Conservation (phyloP, 2,888 invertebrate species). For the Molanna angustata region DNA sequence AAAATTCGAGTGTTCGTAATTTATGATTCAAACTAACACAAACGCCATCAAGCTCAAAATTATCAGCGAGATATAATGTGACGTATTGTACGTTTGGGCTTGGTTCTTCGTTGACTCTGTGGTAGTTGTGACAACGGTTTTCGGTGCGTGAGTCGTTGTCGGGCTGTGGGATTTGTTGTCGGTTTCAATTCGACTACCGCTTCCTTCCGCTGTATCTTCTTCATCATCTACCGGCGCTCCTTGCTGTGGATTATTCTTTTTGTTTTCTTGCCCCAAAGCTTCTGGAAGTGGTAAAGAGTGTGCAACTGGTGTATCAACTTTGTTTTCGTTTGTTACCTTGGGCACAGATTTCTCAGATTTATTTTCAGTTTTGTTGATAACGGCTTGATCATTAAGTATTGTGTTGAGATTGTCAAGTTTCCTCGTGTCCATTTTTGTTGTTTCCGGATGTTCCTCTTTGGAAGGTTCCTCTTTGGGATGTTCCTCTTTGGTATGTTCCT, state of each 20-base stretch:
- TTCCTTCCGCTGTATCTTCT: constrained; percentile 30
- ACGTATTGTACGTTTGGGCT: no score
- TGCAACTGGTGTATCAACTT: constrained; percentile 12
- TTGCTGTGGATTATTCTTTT: constrained; percentile 19
- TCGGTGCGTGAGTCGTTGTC: constrained; percentile 12
- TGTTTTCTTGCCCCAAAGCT: constrained; percentile 30
- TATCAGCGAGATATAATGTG: no score
- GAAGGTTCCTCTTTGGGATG: neutral
- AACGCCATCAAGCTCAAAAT: no score
- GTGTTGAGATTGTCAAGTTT: constrained; percentile 1
- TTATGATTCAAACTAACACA: no score
- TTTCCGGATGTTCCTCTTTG: neutral
- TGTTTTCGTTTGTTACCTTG: constrained; percentile 2
- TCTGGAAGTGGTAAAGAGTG: constrained; percentile 27
- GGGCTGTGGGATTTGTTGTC: constrained; percentile 17
- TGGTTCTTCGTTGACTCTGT: constrained; percentile 13
- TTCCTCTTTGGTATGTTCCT: neutral
- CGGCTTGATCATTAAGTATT: constrained; percentile 6
- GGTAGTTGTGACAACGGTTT: constrained; percentile 18
- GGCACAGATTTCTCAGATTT: constrained; percentile 10
- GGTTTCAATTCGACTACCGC: constrained; percentile 23
- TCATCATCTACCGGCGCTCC: constrained; percentile 32
- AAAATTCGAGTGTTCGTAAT: no score
- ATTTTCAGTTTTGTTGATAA: constrained; percentile 9
- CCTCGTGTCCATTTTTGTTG: neutral